Evolutionary conservation across 2,113 vertebrate species (phyloP), one percentile per base, ranked within the genome.

Genomic region (Sinosuthora webbiana): DNA sequence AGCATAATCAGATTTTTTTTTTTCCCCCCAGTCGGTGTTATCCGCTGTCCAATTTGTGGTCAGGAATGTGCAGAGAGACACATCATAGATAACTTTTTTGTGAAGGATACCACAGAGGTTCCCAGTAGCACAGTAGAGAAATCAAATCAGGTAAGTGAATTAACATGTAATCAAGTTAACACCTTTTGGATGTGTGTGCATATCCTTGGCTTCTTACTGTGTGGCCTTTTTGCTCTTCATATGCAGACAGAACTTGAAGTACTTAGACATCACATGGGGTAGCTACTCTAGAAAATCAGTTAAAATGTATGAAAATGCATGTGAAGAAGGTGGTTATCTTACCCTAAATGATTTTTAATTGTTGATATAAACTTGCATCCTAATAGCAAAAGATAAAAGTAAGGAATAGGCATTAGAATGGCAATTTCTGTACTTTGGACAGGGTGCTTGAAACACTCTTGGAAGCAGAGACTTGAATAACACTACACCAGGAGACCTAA

Each of bases 101-200:
- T 99, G 91, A 99, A 99, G 93, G 99, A 99, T 97, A 99, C 99
- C 37, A 98, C 99, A 59, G 99, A 99, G 92, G 98, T 99, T 93
- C 99, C 99, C 53, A 99, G 99, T 98, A 99, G 99, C 98, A 99
- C 99, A 12, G 99, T 99, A 95, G 99, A 99, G 96, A 99, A 99
- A 97, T 99, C 98, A 95, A 99, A 98, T 97, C 99, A 99, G 99
- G 99, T 99, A 83, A 96, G 98, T 93, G 11, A 67, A 42, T 95
- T 95, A 93, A 92, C 53, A 18, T 86, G 47, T 95, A 91, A 89
- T 89, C 62, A 55, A 70, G 45, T 95, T 93, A 89, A 82, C 59
- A 60, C 31, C 14, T 63, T 94, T 21, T 92, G 74, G 57, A 81
- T 88, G 63, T 87, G 62, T 93, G 21, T 69, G 75, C 59, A 39